phyloP scores from a whole-genome alignment of 2,797 vertebrate genomes.

The Phalloptychus januarius region DNA sequence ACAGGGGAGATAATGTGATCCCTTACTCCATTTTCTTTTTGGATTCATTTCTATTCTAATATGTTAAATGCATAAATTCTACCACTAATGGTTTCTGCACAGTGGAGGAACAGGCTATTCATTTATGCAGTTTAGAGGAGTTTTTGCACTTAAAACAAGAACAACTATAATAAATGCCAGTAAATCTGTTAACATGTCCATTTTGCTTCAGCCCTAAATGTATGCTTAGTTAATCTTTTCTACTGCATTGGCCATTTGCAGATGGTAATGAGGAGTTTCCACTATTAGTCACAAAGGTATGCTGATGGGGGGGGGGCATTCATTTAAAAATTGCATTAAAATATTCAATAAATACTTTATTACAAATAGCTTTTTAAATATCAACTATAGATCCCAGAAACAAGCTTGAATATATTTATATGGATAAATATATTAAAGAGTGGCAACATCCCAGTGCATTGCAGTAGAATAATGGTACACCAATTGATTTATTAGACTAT shows the following conservation, averaged over 20 bases:
- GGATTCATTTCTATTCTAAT: slow-evolving; percentile 80
- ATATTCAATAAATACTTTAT: background rate
- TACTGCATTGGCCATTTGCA: slow-evolving; percentile 63
- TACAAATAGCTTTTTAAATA: background rate
- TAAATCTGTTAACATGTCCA: slow-evolving; percentile 72
- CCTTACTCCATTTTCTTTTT: slow-evolving; percentile 69
- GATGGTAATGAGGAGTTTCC: slow-evolving; percentile 54
- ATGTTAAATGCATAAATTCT: slow-evolving; percentile 81
- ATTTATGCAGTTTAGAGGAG: slow-evolving; percentile 68
- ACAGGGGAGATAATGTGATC: slow-evolving; percentile 76
- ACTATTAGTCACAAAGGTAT: slow-evolving; percentile 33
- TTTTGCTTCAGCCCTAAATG: slow-evolving; percentile 69
- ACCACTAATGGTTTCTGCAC: slow-evolving; percentile 75
- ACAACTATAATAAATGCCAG: slow-evolving; percentile 72
- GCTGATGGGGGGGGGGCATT: slow-evolving; percentile 24
- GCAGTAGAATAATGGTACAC: background rate
- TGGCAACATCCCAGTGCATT: background rate
- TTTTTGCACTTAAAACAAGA: slow-evolving; percentile 77
- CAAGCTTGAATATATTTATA: background rate
- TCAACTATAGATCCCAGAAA: background rate
- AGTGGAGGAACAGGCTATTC: slow-evolving; percentile 69
- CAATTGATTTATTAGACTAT: background rate
- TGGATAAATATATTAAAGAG: background rate
- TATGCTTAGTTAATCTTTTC: slow-evolving; percentile 70
- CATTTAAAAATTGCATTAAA: background rate